These are phyloP conservation scores for Drosophila auraria DNA, from an alignment of 1,140 invertebrate species.

Conservation along the genomic window DNA sequence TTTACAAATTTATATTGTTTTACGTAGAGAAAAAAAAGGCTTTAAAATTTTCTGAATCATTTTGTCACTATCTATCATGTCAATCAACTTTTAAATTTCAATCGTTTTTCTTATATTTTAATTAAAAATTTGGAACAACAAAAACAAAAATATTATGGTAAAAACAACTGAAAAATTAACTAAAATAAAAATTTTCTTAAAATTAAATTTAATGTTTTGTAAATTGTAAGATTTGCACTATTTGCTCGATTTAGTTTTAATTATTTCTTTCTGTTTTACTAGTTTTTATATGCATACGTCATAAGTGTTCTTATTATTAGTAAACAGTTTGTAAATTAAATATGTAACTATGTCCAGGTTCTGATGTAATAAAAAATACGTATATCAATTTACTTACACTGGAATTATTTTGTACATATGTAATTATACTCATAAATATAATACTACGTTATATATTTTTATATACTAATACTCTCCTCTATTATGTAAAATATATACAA, in stretches of 20 bases:
- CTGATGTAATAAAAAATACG: neutral
- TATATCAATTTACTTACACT: neutral
- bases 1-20: neutral
- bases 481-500: neutral
- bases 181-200: neutral
- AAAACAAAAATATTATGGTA: neutral
- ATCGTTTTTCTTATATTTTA: neutral
- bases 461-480: neutral
- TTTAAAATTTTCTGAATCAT: neutral
- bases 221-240: neutral
- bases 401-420: conserved; percentile 2
- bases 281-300: neutral
- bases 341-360: neutral
- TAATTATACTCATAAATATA: neutral
- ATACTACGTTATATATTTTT: neutral
- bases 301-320: neutral
- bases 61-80: conserved; percentile 1
- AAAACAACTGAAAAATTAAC: too few relatives aligned
- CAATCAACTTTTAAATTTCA: neutral
- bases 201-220: neutral
- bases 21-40: too few relatives aligned
- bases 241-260: neutral
- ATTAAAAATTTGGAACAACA: neutral
- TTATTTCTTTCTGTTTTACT: neutral
- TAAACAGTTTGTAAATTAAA: neutral